Conservation (phyloP, 2,113 vertebrate species). For the Psittacus erithacus region DNA sequence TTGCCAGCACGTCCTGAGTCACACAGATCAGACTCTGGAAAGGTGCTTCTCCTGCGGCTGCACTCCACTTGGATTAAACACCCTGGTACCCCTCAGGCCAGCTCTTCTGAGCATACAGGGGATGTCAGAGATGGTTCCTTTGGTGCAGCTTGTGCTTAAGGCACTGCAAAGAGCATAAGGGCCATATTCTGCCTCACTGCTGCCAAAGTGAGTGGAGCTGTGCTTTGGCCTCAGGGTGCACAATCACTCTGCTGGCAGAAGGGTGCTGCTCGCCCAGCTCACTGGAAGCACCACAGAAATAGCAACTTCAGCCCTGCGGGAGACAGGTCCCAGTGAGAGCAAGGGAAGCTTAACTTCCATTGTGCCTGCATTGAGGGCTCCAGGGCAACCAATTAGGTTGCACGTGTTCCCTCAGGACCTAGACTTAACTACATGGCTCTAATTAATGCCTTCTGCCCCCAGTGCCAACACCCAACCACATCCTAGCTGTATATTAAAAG, state of each 20-base stretch:
- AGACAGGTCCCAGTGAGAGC: not conserved
- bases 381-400: not conserved
- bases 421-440: not conserved
- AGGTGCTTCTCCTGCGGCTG: not conserved
- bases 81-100: not conserved
- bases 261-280: not conserved
- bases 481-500: not conserved
- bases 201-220: not conserved
- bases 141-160: not conserved
- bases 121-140: not conserved
- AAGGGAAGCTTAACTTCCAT: not conserved
- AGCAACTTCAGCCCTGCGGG: not conserved
- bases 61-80: not conserved
- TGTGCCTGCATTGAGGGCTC: not conserved
- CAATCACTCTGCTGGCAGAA: not conserved
- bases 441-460: slow-evolving; percentile 18
- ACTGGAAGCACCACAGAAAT: not conserved
- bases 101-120: not conserved
- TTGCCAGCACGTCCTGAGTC: not conserved
- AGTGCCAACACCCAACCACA: not conserved
- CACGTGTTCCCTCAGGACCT: not conserved
- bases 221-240: not conserved
- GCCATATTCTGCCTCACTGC: not conserved
- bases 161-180: not conserved
- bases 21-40: not conserved